These are phyloP conservation scores for Chaetodon trifascialis DNA, from an alignment of 2,113 vertebrate species.

Conservation along the genomic window DNA sequence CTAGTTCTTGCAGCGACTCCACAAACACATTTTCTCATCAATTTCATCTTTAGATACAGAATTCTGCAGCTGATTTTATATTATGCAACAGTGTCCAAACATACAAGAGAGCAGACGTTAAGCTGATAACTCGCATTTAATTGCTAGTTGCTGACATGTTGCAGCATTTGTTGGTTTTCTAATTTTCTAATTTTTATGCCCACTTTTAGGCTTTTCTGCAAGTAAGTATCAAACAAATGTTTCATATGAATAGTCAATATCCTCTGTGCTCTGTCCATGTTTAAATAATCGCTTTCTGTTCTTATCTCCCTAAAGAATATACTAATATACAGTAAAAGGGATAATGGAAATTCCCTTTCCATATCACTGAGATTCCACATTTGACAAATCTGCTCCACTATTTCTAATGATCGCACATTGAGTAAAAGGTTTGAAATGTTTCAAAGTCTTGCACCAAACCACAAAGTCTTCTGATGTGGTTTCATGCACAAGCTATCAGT, in stretches of 20 bases:
- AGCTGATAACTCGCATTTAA: background rate
- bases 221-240: background rate
- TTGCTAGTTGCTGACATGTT: background rate
- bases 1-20: background rate
- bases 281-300: background rate
- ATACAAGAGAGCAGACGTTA: no score
- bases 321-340: background rate
- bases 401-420: background rate
- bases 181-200: no score
- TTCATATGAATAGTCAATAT: background rate
- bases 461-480: constrained; percentile 34
- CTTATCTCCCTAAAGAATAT: background rate
- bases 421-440: background rate
- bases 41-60: background rate
- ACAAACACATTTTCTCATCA: background rate
- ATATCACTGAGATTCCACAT: background rate
- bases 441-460: constrained; percentile 10
- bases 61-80: background rate
- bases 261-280: background rate
- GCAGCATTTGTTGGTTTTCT: background rate
- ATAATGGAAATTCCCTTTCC: background rate
- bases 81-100: background rate
- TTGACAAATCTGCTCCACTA: background rate
- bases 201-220: background rate
- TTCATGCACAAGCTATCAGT: constrained; percentile 29